Base-by-base conservation (phyloP, 2,797 vertebrate genomes). In the Myripristis jacobus region DNA sequence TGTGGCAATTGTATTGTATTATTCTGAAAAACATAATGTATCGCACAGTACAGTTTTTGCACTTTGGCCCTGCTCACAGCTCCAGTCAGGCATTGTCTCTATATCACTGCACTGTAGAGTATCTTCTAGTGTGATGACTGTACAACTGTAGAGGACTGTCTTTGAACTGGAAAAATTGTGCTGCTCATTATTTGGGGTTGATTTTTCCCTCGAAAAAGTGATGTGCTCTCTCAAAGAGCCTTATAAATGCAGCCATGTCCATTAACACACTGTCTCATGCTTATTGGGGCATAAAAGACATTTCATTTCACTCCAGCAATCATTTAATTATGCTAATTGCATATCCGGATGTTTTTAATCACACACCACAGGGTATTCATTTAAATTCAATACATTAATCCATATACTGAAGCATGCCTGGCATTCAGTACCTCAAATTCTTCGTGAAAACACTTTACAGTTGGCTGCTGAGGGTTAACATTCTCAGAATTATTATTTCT, bases 251-350 rank as follows among this genome's bases (percentile, higher is more conserved):
- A 64, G 54, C 46, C 8, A 13, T 58, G 73, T 84, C 79, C 77
- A 79, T 68, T 82, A 84, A 87, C 74, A 47, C 72, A 65, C 81
- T 90, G 86, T 86, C 73, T 86, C 65, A 34, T 75, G 77, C 65
- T 87, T 79, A 82, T 34, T 87, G 80, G 77, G 73, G 85, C 85
- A 75, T 80, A 70, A 88, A 88, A 87, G 75, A 77, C 70, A 75
- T 88, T 85, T 81, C 65, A 86, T 86, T 91, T 85, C 83, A 85
- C 85, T 75, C 63, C 74, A 86, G 87, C 71, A 79, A 89, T 92
- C 82, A 89, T 91, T 92, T 84, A 85, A 85, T 88, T 91, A 91
- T 91, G 87, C 70, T 90, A 89, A 93, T 91, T 87, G 66, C 70
- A 69, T 70, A 77, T 74, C 80, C 57, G 67, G 70, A 85, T 91